Evolutionary conservation across 1,140 invertebrate species (phyloP), one percentile per base, ranked within the genome.

Genomic region (Archivesica marissinica): DNA sequence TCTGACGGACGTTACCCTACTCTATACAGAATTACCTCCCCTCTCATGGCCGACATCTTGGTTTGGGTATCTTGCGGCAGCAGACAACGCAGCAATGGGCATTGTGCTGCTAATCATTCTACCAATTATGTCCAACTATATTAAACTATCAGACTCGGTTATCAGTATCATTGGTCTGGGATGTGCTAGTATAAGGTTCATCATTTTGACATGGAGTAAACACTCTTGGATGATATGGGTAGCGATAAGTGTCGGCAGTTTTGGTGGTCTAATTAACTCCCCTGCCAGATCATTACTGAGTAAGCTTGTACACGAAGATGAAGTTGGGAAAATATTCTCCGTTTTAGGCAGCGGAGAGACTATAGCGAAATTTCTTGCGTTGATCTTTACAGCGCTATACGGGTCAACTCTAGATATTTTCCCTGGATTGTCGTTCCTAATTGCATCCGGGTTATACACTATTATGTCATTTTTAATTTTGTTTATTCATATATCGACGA

Each of bases 21-120:
- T 89, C 0, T 89, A 87, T 54, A 89, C 88, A 17, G 88, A 89
- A 66, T 70, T 85, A 74, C 87, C 88, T 6, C 88, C 88, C 6
- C 76, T 93, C 1, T 87, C 87, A 41, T 93, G 92, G 92, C 86
- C 87, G 4, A 89, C 89, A 17, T 90, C 90, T 28, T 86, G 89
- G 89, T 93, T 92, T 84, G 91, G 91, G 1, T 93, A 92, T 85
- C 79, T 91, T 30, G 81, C 92, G 47, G 91, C 92, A 11, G 86
- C 87, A 20, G 91, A 92, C 76, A 92, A 91, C 52, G 88, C 88
- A n/a, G 86, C 86, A 13, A 88, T 91, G 82, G 91, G 91, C 2
- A 59, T 92, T 7, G 88, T 89, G 20, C 76, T 90, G 17, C 74
- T 91, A 6, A 61, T 92, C 13, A 59, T 92, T 9, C 64, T 92